These are phyloP conservation scores for Orientallactaga bullata DNA, from an alignment of 2,113 vertebrate species.

Conservation along the genomic window DNA sequence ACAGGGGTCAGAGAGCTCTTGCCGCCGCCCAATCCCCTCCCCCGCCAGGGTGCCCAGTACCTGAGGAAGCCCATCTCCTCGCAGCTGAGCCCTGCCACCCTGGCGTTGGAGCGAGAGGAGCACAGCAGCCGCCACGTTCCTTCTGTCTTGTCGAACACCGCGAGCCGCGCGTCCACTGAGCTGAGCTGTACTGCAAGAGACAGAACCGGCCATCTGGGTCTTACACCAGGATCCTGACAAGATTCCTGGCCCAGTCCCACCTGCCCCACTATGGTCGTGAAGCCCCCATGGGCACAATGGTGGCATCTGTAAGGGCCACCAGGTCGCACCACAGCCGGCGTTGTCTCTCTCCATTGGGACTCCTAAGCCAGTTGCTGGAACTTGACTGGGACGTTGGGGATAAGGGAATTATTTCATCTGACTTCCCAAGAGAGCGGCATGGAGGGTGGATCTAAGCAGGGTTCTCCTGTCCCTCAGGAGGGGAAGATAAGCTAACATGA, in stretches of 20 bases:
- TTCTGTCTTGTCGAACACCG: constrained; percentile 90
- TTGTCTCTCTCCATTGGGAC: accelerated
- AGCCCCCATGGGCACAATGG: too few species aligned
- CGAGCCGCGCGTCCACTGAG: constrained; percentile 89
- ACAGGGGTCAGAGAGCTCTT: constrained; percentile 55
- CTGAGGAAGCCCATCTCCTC: constrained; percentile 96
- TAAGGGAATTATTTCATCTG: neutral
- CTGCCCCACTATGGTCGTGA: neutral
- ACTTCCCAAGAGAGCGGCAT: neutral
- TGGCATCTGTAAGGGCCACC: neutral
- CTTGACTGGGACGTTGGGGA: neutral
- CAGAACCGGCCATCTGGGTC: neutral
- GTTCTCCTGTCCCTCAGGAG: neutral
- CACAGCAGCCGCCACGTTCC: constrained; percentile 92
- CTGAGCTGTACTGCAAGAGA: constrained; percentile 91
- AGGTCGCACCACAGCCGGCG: neutral
- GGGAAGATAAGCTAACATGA: neutral
- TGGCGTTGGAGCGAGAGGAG: constrained; percentile 90
- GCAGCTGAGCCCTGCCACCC: constrained; percentile 92
- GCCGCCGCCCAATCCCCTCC: neutral
- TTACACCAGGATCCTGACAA: accelerated
- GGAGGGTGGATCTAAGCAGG: neutral
- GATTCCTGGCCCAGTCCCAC: neutral
- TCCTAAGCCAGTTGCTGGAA: neutral
- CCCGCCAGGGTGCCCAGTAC: constrained; percentile 80